Evolutionary conservation across 2,888 invertebrate genomes (phyloP), one percentile per base, ranked within the genome.

Genomic region (Silvanus unidentatus): DNA sequence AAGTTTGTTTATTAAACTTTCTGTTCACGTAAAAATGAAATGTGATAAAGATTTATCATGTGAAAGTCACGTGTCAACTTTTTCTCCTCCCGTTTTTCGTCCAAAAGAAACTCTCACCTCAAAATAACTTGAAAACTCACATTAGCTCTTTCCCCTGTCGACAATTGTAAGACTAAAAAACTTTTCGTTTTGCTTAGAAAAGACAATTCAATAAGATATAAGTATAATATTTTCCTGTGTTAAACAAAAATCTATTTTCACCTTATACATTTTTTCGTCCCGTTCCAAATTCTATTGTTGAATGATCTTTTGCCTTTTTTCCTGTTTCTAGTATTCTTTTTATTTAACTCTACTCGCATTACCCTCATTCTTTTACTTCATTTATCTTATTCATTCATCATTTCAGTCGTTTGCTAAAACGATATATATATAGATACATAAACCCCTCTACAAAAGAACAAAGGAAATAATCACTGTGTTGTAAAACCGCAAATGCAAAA

Each of bases 31-130:
- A 37, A 37, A 37, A 37, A 37, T 37, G 37, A 37, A 32, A 42
- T 42, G 42, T 42, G 42, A 42, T 42, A 42, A 42, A 43, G 39
- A 43, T 43, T 43, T 43, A 43, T 43, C 43, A 43, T 43, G 43
- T 43, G 43, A 37, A 16, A 42, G 37, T 36, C 36, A 42, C 42
- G 43, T 43, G 43, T 43, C 39, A 15, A 16, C 10, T 16, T 42
- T 37, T 37, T 42, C 22, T 36, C n/a, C 32, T 8, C 8, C 22
- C 22, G n/a, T n/a, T 22, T 8, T 22, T 22, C 22, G 22, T 8
- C 8, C 3, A 22, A 22, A 22, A 22, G 22, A 22, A 22, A 22
- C 22, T 22, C n/a, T n/a, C 32, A 32, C 32, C 32, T 32, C n/a
- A 32, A 32, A n/a, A 32, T 32, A 32, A 32, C 32, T 32, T 32